Evolutionary conservation across 2,888 invertebrate genomes (phyloP).

Genomic region (Sericinus montela): DNA sequence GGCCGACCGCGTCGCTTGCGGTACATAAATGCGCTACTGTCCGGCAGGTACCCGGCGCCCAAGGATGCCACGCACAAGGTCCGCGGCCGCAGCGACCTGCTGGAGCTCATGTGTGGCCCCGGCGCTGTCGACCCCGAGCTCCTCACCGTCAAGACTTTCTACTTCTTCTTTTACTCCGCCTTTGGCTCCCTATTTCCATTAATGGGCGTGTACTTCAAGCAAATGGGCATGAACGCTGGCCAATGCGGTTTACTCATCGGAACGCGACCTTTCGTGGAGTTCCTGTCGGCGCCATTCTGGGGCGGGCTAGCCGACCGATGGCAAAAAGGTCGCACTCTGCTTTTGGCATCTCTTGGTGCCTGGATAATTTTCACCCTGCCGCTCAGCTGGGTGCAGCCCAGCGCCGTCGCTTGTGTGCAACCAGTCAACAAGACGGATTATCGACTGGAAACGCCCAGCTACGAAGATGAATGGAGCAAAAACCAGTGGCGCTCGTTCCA

Average conservation of each 20-base stretch:
- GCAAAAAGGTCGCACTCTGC: constrained; percentile 91
- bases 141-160: constrained; percentile 97
- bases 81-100: constrained; percentile 89
- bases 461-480: constrained; percentile 48
- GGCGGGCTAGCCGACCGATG: constrained; percentile 95
- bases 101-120: constrained; percentile 91
- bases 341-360: constrained; percentile 93
- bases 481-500: constrained; percentile 45
- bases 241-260: constrained; percentile 97
- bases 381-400: constrained; percentile 96
- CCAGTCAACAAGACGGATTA: constrained; percentile 77
- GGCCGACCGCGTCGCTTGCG: too few species aligned
- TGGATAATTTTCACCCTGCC: constrained; percentile 99
- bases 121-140: constrained; percentile 91
- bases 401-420: constrained; percentile 92
- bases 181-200: constrained; percentile 98
- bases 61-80: constrained; percentile 95
- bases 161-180: constrained; percentile 99
- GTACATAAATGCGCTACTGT: background rate
- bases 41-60: constrained; percentile 86
- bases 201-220: constrained; percentile 99
- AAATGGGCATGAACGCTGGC: constrained; percentile 99
- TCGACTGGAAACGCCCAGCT: constrained; percentile 81
- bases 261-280: constrained; percentile 97
- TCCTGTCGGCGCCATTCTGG: constrained; percentile 98